Base-by-base conservation (phyloP, 2,113 vertebrate genomes). In the Strigops habroptila region DNA sequence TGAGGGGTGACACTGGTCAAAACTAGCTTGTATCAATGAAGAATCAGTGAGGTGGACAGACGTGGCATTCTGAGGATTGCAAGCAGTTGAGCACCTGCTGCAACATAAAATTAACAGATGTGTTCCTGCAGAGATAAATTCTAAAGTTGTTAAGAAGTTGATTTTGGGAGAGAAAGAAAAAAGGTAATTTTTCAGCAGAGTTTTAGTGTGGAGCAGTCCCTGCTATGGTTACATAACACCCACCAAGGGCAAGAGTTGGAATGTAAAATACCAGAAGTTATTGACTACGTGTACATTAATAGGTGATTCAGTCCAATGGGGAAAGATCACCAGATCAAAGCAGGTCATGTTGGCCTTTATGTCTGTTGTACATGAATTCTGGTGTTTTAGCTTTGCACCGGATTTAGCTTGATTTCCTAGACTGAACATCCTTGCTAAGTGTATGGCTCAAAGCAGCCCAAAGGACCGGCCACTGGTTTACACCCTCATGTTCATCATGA, bases 251-350 rank as follows among this genome's bases (percentile, higher is more conserved):
- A 75, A 35, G 30, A 77, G 18, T 79, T 79, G 79, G 62, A 59
- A 79, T 55, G 43, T 44, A 44, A 93, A 65, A 24, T 31, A 51
- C n/a, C 35, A 75, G 70, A 80, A 90, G 30, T 82, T 65, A 48
- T 76, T 48, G 16, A 49, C 33, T 94, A 39, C 31, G 52, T 90
- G 88, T 93, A 73, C 39, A 62, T 79, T 48, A 65, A 59, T 82
- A 88, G 91, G 18, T 85, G 89, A 79, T 69, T 78, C 44, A 48
- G 12, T 78, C 18, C 43, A 82, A 22, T 24, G 51, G 43, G 30
- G 57, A 87, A 90, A 24, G 30, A 76, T 68, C 57, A 79, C 30
- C 16, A 68, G 46, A 91, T 53, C 39, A 91, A 95, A 91, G 74
- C 19, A 64, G 46, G 33, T 51, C 79, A 52, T 24, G 31, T 8